Evolutionary conservation across 2,113 vertebrate species (phyloP), one percentile per base, ranked within the genome.

Genomic region (Rallus limicola): DNA sequence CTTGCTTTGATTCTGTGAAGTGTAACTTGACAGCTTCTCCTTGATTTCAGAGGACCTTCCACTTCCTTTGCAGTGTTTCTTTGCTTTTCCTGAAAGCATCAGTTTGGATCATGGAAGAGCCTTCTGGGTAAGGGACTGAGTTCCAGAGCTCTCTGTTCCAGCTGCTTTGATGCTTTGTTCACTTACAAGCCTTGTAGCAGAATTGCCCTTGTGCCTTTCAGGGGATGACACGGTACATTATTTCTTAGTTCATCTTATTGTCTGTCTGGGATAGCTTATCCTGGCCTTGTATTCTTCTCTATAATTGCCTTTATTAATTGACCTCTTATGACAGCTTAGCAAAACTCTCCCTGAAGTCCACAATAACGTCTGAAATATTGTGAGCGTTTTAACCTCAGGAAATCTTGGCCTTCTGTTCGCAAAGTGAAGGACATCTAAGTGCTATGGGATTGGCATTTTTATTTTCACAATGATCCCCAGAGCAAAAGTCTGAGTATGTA

Each of bases 371-470:
- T 79, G 87, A 80, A 90, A 65, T 69, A 77, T 44, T 87, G 87
- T 85, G 67, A 67, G 36, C 63, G 20, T 67, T 63, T 81, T 86
- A 92, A 82, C 69, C 53, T 90, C 71, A 90, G 91, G 82, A 94
- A 88, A 94, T 92, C 78, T 62, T 63, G 53, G 9, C 59, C 50
- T 85, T 42, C 33, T 1, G 0, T 20, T 87, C 52, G 10, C 42
- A n/a, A 16, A 78, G 52, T 59, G 48, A 90, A 90, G 24, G 52
- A n/a, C 15, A 1, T 48, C 11, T 14, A 75, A 76, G 13, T 29
- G 11, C 44, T 44, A 6, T 26, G 67, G 69, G 26, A 94, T 18
- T 23, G 72, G 28, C 17, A 23, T 60, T 62, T 82, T 1, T 53
- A 36, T 72, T 84, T 93, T 52, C 53, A 33, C 16, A 52, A 29